Evolutionary conservation across 1,140 invertebrate genomes (phyloP).

Genomic region (Drosophila mojavensis): DNA sequence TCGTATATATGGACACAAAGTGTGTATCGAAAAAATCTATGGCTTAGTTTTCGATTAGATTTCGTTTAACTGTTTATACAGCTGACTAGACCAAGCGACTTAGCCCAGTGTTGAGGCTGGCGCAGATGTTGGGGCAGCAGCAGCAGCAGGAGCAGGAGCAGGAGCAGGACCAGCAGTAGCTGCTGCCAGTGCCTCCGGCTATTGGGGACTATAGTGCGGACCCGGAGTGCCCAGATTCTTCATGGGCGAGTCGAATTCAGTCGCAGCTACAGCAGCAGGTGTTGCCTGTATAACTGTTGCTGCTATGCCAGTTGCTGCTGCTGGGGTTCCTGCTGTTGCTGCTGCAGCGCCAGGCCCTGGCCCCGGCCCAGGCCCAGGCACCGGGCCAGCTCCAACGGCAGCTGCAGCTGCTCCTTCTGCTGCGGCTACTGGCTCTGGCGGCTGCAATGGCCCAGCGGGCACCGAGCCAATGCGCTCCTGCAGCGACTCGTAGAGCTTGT

Average conservation of each 20-base stretch:
- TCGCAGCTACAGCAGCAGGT: not conserved
- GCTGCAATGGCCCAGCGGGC: constrained; percentile 68
- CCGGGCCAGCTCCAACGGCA: too few species aligned
- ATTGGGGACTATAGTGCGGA: constrained; percentile 86
- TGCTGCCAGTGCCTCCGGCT: constrained; percentile 52
- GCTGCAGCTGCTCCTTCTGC: not conserved
- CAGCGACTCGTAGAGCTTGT: constrained; percentile 91
- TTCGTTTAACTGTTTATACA: not conserved
- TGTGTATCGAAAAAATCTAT: too few species aligned
- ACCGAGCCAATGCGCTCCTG: constrained; percentile 89
- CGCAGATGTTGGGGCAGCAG: constrained; percentile 9
- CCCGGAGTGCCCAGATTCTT: constrained; percentile 93
- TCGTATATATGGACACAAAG: too few species aligned
- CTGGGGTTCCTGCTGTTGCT: too few species aligned
- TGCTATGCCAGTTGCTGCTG: not conserved
- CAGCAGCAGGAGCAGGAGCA: not conserved
- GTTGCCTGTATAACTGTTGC: too few species aligned
- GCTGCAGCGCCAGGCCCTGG: too few species aligned
- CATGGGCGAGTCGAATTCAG: constrained; percentile 88
- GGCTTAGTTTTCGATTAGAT: not conserved
- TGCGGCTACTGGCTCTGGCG: not conserved
- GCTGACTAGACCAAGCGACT: not conserved
- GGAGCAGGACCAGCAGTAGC: constrained; percentile 18
- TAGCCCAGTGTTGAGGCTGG: not conserved
- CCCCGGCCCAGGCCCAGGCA: not conserved